phyloP scores from a whole-genome alignment of 1,140 invertebrate genomes.

The Macrosteles quadrilineatus region DNA sequence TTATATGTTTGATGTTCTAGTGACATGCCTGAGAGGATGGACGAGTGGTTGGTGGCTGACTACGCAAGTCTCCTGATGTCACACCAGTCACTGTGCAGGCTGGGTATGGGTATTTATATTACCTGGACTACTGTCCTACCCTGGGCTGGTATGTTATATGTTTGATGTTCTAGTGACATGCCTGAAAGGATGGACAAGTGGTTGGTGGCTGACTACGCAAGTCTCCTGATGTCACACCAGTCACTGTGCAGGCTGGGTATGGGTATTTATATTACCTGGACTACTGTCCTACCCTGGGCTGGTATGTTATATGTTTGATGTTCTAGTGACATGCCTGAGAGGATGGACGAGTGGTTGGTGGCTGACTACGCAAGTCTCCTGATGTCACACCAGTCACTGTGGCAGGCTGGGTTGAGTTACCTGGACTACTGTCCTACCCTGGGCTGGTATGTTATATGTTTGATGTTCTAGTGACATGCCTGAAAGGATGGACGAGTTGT shows the following conservation, averaged over 20 bases:
- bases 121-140: constrained; percentile 75
- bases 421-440: constrained; percentile 73
- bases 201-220: constrained; percentile 84
- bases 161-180: constrained; percentile 20
- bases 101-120: no score
- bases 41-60: constrained; percentile 82
- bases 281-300: constrained; percentile 68
- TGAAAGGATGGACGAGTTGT: constrained; percentile 67
- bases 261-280: constrained; percentile 89
- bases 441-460: no score
- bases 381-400: constrained; percentile 81
- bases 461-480: constrained; percentile 24
- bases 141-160: constrained; percentile 63
- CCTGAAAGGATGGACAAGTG: constrained; percentile 66
- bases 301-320: no score
- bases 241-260: constrained; percentile 87
- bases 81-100: constrained; percentile 83
- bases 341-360: constrained; percentile 76
- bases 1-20: constrained; percentile 51
- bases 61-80: constrained; percentile 83
- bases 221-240: constrained; percentile 74
- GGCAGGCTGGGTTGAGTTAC: constrained; percentile 89
- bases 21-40: constrained; percentile 51
- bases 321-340: constrained; percentile 15
- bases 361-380: constrained; percentile 84